A percentile compares a stretch with the other conserved stretches of the same genome.
These are phyloP conservation scores for Eremobia ochroleuca DNA, from an alignment of 2,888 invertebrate genomes.

Conservation along the genomic window DNA sequence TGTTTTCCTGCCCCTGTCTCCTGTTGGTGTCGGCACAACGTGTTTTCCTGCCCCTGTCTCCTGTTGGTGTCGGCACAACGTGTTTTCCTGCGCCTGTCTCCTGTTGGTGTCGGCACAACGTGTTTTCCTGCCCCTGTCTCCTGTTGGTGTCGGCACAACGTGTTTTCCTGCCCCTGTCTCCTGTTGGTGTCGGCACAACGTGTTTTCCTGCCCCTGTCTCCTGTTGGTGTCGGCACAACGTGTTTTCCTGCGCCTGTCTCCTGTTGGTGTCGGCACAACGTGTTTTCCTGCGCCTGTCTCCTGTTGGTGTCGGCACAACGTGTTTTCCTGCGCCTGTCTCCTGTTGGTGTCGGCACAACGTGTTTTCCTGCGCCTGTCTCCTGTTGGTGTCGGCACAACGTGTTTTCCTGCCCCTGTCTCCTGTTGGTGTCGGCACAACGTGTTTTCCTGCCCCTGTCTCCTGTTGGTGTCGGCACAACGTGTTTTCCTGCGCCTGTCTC, in stretches of 20 bases:
- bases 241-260: neutral
- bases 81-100: neutral
- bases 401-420: neutral
- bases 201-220: neutral
- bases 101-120: neutral
- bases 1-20: neutral
- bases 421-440: neutral
- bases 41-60: neutral
- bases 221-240: neutral
- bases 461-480: neutral
- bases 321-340: neutral
- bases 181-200: neutral
- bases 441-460: neutral
- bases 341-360: neutral
- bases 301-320: neutral
- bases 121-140: neutral
- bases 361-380: neutral
- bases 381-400: neutral
- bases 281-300: neutral
- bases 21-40: neutral
- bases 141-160: neutral
- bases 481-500: neutral
- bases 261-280: neutral
- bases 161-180: neutral
- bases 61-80: neutral